Conservation (phyloP, 2,797 vertebrate species). For the Ispidina lecontei region DNA sequence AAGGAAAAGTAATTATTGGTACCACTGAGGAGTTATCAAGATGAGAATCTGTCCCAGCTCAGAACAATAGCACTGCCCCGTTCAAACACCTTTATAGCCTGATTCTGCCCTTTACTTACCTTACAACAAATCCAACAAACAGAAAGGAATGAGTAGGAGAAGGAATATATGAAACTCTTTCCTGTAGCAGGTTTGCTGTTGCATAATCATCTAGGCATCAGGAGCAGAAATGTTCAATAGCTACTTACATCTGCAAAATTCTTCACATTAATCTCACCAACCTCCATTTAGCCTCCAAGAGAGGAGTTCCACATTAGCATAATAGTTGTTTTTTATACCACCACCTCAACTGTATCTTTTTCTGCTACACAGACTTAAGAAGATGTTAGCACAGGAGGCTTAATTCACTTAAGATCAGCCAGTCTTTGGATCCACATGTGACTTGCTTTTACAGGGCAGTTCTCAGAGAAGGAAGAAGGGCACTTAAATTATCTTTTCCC, state of each 20-base stretch:
- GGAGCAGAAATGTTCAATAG: background rate
- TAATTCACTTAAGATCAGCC: background rate
- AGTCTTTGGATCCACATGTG: background rate
- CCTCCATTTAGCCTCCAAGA: background rate
- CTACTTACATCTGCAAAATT: background rate
- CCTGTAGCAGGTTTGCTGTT: background rate
- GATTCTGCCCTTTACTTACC: background rate
- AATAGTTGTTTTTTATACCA: background rate
- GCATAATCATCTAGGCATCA: background rate
- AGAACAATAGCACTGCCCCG: background rate
- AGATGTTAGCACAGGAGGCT: background rate
- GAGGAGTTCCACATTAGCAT: background rate
- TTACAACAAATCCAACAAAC: background rate
- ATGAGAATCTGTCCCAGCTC: background rate
- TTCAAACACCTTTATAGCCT: background rate
- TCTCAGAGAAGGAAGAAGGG: background rate
- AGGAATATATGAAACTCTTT: background rate
- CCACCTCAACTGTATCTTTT: background rate
- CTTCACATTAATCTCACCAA: background rate
- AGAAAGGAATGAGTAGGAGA: background rate
- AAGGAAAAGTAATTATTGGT: background rate
- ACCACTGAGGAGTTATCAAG: background rate
- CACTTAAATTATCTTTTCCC: background rate
- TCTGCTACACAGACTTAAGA: background rate
- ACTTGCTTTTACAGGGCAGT: background rate